Evolutionary conservation across 2,888 invertebrate species (phyloP).

Genomic region (Cephus spinipes): DNA sequence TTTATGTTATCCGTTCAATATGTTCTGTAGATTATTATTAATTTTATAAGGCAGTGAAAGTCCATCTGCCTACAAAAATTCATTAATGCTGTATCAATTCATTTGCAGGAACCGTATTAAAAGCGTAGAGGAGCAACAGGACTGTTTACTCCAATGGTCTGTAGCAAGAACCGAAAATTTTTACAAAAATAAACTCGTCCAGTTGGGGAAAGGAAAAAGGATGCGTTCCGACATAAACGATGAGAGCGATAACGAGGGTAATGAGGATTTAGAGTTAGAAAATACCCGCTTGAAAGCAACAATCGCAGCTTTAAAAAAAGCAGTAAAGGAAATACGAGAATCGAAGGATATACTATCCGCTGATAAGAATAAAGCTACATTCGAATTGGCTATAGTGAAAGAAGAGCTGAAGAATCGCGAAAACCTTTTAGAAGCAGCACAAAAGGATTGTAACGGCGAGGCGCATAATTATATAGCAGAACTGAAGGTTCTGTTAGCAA

Average conservation of each 20-base stretch:
- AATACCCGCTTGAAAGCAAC: constrained; percentile 43
- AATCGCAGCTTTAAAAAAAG: constrained; percentile 42
- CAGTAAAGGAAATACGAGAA: constrained; percentile 41
- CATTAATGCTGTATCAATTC: not conserved
- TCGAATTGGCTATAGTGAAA: constrained; percentile 46
- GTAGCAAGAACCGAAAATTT: constrained; percentile 50
- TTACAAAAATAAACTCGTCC: constrained; percentile 46
- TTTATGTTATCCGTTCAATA: not conserved
- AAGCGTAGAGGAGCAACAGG: constrained; percentile 53
- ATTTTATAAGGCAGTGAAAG: not conserved
- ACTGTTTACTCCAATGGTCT: constrained; percentile 52
- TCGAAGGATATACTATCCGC: constrained; percentile 36
- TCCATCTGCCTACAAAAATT: not conserved
- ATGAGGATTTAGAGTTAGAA: constrained; percentile 44
- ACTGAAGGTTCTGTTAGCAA: constrained; percentile 43
- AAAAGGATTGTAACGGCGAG: constrained; percentile 35
- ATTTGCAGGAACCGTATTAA: constrained; percentile 45
- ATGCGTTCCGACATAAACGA: constrained; percentile 28
- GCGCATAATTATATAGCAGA: constrained; percentile 40
- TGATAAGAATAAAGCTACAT: constrained; percentile 48
- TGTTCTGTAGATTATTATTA: no score
- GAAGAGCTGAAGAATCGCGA: constrained; percentile 48
- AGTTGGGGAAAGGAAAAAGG: constrained; percentile 31
- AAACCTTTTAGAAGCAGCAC: constrained; percentile 42
- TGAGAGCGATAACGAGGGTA: constrained; percentile 20